phyloP scores from a whole-genome alignment of 2,113 vertebrate species.

The Pithys albifrons region DNA sequence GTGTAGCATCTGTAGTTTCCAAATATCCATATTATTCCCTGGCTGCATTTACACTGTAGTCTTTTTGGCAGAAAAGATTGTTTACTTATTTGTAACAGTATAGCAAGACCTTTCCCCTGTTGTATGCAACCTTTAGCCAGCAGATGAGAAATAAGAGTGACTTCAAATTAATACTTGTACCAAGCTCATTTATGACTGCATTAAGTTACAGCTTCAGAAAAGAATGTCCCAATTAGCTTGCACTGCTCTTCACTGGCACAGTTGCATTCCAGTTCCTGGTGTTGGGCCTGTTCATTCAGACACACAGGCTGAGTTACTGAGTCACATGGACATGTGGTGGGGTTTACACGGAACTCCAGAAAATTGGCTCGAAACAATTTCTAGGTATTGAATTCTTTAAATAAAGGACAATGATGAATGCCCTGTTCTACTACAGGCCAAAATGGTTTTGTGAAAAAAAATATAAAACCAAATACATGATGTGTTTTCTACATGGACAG shows the following conservation, averaged over 20 bases:
- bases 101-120: background rate
- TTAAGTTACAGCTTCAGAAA: background rate
- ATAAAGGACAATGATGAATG: background rate
- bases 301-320: background rate
- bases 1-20: conserved; percentile 20
- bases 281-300: background rate
- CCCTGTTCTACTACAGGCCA: background rate
- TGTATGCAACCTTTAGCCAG: conserved; percentile 33
- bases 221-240: background rate
- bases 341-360: background rate
- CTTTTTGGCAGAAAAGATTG: conserved; percentile 1
- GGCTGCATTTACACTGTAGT: background rate
- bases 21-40: conserved; percentile 35
- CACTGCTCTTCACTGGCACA: background rate
- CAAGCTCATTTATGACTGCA: background rate
- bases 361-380: background rate
- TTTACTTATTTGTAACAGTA: conserved; percentile 25
- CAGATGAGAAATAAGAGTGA: background rate
- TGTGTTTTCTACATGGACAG: background rate
- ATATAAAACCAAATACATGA: background rate
- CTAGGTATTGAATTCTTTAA: background rate
- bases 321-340: accelerated
- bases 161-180: background rate
- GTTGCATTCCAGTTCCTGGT: background rate
- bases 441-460: background rate